A percentile compares a stretch with the other conserved stretches of the same genome.
Evolutionary conservation across 2,113 vertebrate genomes (phyloP).

Genomic region (Nycticebus coucang): DNA sequence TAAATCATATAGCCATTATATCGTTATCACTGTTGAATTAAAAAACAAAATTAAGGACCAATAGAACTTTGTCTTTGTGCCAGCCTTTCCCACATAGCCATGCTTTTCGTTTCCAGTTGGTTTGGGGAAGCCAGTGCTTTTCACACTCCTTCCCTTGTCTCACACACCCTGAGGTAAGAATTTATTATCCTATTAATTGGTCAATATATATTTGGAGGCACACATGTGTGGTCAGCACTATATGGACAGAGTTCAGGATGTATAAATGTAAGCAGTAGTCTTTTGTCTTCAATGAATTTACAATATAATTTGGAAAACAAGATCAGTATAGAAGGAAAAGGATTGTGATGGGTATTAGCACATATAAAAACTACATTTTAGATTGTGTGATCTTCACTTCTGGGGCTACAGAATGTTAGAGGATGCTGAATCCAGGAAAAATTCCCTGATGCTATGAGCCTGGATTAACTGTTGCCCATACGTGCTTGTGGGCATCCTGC

Average conservation of each 20-base stretch:
- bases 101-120: not conserved
- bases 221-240: not conserved
- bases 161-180: not conserved
- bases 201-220: not conserved
- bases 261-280: not conserved
- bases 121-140: not conserved
- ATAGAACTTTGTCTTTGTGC: slow-evolving; percentile 51
- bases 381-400: not conserved
- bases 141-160: not conserved
- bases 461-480: not conserved
- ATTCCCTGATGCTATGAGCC: not conserved
- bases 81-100: not conserved
- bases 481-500: not conserved
- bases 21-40: slow-evolving; percentile 63
- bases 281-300: slow-evolving; percentile 31
- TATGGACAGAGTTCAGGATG: not conserved
- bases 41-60: slow-evolving; percentile 26
- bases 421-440: not conserved
- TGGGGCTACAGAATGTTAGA: not conserved
- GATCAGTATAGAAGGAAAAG: not conserved
- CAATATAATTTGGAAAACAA: not conserved
- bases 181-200: slow-evolving; percentile 44
- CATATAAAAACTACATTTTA: not conserved
- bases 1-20: slow-evolving; percentile 71
- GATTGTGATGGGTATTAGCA: not conserved